These are phyloP conservation scores for Ephialtes manifestator DNA, from an alignment of 2,888 invertebrate species.

Conservation along the genomic window DNA sequence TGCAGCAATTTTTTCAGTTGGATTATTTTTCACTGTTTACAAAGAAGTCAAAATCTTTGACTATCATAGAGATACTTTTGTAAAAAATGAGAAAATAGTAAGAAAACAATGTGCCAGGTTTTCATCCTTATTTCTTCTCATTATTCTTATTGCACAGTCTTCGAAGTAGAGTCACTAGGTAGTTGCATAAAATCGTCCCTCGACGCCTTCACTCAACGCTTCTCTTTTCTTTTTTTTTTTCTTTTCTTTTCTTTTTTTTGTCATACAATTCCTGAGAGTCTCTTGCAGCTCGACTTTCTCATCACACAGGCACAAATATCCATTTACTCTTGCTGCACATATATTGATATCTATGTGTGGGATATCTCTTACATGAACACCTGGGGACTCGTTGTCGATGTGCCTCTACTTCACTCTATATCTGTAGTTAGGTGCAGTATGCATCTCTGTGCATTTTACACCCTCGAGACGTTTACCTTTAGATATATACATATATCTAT, in stretches of 20 bases:
- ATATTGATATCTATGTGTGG: conserved; percentile 3
- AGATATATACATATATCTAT: conserved; percentile 4
- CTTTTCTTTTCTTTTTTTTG: neutral
- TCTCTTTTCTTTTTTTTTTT: too few species aligned
- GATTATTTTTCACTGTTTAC: too few species aligned
- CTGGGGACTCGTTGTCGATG: conserved; percentile 40
- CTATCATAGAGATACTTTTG: too few species aligned
- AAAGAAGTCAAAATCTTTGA: too few species aligned
- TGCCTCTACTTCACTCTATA: neutral
- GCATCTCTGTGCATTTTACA: conserved; percentile 33
- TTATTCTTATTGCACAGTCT: neutral
- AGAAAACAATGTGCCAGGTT: too few species aligned
- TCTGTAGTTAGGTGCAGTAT: conserved; percentile 30
- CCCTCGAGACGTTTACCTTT: conserved; percentile 28
- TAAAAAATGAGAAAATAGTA: too few species aligned
- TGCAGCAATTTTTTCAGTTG: too few species aligned
- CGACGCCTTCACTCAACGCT: conserved; percentile 27
- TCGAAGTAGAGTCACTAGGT: conserved; percentile 10
- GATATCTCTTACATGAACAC: conserved; percentile 31
- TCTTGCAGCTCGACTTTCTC: conserved; percentile 25
- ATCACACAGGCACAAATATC: conserved; percentile 18
- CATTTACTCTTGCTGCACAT: conserved; percentile 27
- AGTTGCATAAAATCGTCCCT: conserved; percentile 54
- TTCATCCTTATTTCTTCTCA: neutral
- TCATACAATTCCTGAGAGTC: conserved; percentile 34